These are phyloP conservation scores for Diadumene lineata DNA, from an alignment of 92 coral and sea anemone species.

Conservation along the genomic window DNA sequence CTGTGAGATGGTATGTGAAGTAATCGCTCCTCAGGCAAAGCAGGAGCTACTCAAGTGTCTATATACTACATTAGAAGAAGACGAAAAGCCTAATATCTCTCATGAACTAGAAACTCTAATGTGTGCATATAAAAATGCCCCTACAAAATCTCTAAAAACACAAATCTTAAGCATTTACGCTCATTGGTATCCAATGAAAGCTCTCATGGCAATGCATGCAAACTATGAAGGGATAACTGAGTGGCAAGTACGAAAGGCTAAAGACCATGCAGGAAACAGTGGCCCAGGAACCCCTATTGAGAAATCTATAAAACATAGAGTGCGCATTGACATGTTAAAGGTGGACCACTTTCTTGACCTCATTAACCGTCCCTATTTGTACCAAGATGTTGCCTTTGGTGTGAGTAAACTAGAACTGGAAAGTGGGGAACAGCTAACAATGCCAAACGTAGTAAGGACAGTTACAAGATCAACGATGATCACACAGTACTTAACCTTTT, in stretches of 20 bases:
- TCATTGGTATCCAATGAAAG: conserved; percentile 30
- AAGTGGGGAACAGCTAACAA: conserved; percentile 36
- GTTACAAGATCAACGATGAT: conserved; percentile 64
- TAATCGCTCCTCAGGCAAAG: conserved; percentile 62
- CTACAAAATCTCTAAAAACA: conserved; percentile 50
- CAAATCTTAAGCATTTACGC: conserved; percentile 71
- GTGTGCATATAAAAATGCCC: conserved; percentile 61
- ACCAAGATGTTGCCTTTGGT: conserved; percentile 59
- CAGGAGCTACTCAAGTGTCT: conserved; percentile 54
- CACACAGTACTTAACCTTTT: conserved; percentile 43
- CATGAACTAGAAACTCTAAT: conserved; percentile 43
- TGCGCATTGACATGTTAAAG: conserved; percentile 38
- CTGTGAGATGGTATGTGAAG: conserved; percentile 61
- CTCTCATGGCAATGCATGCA: conserved; percentile 46
- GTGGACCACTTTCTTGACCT: conserved; percentile 56
- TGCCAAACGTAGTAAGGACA: conserved; percentile 61
- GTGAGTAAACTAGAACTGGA: conserved; percentile 45
- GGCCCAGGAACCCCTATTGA: conserved; percentile 47
- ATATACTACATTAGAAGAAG: conserved; percentile 10
- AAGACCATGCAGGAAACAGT: conserved; percentile 31
- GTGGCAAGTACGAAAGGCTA: conserved; percentile 61
- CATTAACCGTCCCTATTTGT: conserved; percentile 49
- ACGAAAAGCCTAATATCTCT: conserved; percentile 8
- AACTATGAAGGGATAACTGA: conserved; percentile 33
- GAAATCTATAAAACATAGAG: conserved; percentile 34